A percentile compares a stretch with the other conserved stretches of the same genome.
These are phyloP conservation scores for Lucilia sericata DNA, from an alignment of 1,140 invertebrate species.

Conservation along the genomic window DNA sequence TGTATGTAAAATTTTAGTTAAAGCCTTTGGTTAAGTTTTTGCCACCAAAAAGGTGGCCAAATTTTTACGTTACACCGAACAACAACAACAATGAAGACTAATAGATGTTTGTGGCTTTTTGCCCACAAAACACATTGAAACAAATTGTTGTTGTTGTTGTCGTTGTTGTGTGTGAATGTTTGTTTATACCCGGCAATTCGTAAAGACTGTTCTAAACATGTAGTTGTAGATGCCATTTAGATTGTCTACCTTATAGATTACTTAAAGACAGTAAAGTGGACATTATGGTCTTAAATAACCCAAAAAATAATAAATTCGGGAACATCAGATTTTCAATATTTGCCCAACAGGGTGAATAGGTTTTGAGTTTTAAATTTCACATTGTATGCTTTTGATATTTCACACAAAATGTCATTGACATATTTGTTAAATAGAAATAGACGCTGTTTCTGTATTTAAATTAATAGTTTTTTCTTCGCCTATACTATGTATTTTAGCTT, in stretches of 20 bases:
- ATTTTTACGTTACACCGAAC: background rate
- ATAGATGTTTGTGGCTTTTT: conserved; percentile 11
- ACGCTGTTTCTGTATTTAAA: background rate
- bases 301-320: no score
- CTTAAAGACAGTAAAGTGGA: no score
- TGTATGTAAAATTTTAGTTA: no score
- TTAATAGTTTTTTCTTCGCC: background rate
- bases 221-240: background rate
- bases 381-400: background rate
- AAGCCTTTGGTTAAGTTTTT: no score
- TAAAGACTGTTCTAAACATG: background rate
- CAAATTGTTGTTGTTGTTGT: background rate
- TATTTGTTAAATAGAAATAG: background rate
- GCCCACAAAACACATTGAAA: background rate
- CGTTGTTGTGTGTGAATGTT: no score
- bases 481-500: background rate
- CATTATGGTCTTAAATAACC: no score
- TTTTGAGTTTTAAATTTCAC: background rate
- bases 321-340: background rate
- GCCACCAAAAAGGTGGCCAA: no score
- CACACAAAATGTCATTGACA: conserved; percentile 15
- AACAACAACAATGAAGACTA: background rate
- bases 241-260: no score
- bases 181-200: no score
- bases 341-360: no score